Evolutionary conservation across 2,797 vertebrate genomes (phyloP).

Genomic region (Clarias platycephalus): DNA sequence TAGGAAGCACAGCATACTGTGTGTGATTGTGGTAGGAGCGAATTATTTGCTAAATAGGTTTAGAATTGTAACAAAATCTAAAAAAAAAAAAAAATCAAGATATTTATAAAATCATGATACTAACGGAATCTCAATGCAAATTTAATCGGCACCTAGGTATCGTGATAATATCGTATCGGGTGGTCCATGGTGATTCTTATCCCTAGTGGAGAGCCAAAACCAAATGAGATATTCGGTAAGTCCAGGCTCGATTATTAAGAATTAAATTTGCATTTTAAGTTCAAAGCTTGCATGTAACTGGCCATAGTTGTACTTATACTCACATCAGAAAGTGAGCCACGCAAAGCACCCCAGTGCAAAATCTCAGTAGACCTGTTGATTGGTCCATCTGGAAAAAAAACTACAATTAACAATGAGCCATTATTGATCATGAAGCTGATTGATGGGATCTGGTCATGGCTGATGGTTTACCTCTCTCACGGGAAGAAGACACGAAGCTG

Average conservation of each 20-base stretch:
- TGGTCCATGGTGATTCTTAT: too few species aligned
- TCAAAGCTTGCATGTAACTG: neutral
- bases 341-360: slow-evolving; percentile 17
- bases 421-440: neutral
- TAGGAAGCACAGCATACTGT: too few species aligned
- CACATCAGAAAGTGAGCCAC: slow-evolving; percentile 31
- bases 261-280: neutral
- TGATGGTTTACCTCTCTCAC: slow-evolving; percentile 28
- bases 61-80: too few species aligned
- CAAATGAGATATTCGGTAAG: neutral
- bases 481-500: neutral
- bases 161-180: too few species aligned
- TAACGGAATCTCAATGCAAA: too few species aligned
- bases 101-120: too few species aligned
- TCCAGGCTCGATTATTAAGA: neutral
- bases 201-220: neutral
- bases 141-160: too few species aligned
- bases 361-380: slow-evolving; percentile 14
- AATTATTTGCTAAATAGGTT: too few species aligned
- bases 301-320: slow-evolving; percentile 15
- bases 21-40: too few species aligned
- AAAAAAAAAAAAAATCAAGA: too few species aligned
- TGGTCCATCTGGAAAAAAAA: slow-evolving; percentile 18
- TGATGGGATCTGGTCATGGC: neutral
- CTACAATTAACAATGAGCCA: neutral